Percentiles rank a stretch among this genome's conserved stretches.
phyloP scores from a whole-genome alignment of 2,797 vertebrate species.

The Thripadectes ignobilis region DNA sequence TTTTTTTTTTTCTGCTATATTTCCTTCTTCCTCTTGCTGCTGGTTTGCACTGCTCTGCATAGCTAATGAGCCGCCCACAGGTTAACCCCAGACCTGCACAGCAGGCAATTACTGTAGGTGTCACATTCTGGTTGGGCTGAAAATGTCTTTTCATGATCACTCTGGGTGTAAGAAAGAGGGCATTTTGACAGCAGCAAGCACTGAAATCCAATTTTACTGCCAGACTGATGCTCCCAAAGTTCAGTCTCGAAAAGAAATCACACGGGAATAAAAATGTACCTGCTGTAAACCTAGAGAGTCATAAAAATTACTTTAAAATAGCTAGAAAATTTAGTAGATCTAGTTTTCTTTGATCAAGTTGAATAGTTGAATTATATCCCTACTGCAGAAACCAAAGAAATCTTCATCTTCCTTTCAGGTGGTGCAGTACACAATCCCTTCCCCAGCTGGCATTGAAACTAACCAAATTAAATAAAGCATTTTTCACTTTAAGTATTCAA shows the following conservation, averaged over 20 bases:
- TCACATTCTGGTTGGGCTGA: background rate
- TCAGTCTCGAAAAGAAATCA: background rate
- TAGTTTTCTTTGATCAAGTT: background rate
- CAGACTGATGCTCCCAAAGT: background rate
- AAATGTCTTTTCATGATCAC: background rate
- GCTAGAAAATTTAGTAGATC: background rate
- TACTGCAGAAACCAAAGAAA: background rate
- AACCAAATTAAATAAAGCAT: background rate
- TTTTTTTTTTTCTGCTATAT: background rate
- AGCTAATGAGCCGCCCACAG: background rate
- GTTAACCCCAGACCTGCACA: background rate
- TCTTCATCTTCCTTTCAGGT: background rate
- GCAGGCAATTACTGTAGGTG: background rate
- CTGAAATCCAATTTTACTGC: background rate
- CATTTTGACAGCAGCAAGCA: background rate
- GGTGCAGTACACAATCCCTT: background rate
- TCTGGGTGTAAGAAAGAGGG: background rate
- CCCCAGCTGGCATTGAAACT: background rate
- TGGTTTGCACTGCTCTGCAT: background rate
- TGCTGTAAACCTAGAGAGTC: background rate
- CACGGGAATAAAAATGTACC: background rate
- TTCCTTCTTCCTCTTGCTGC: background rate
- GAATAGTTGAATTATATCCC: background rate
- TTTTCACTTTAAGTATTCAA: background rate
- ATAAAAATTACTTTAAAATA: background rate